phyloP scores from a whole-genome alignment of 2,888 invertebrate genomes.

The Nemotelus pantherinus region DNA sequence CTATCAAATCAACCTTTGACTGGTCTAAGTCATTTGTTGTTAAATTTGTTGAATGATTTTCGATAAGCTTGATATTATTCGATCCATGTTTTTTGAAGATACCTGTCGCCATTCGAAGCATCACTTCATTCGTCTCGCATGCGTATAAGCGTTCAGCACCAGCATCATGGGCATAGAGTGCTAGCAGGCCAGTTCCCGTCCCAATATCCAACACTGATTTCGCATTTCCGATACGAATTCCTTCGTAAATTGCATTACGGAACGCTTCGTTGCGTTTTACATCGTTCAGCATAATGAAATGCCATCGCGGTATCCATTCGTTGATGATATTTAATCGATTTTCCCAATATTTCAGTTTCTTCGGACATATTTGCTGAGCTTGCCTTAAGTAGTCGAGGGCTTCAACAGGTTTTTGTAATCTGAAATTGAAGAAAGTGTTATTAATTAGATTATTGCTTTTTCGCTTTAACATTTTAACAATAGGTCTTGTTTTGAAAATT shows the following conservation, averaged over 20 bases:
- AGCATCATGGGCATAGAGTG: conserved; percentile 72
- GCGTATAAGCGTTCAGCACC: conserved; percentile 70
- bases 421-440: conserved; percentile 21
- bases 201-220: conserved; percentile 78
- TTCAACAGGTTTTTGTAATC: conserved; percentile 50
- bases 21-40: conserved; percentile 62
- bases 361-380: conserved; percentile 46
- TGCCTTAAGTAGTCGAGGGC: conserved; percentile 49
- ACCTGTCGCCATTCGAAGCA: conserved; percentile 72
- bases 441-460: background rate
- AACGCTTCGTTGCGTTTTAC: conserved; percentile 74
- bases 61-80: conserved; percentile 66
- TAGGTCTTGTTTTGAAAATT: too few species aligned
- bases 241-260: conserved; percentile 70
- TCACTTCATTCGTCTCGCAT: conserved; percentile 74
- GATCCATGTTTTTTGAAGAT: conserved; percentile 67
- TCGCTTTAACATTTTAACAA: too few species aligned
- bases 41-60: conserved; percentile 70
- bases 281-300: conserved; percentile 86
- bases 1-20: conserved; percentile 70
- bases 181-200: conserved; percentile 79
- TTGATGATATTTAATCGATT: conserved; percentile 69
- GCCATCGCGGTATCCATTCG: conserved; percentile 79
- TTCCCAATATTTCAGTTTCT: conserved; percentile 45
- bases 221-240: conserved; percentile 65